These are phyloP conservation scores for Sebastes minor DNA, from an alignment of 2,797 vertebrate genomes.

Conservation along the genomic window DNA sequence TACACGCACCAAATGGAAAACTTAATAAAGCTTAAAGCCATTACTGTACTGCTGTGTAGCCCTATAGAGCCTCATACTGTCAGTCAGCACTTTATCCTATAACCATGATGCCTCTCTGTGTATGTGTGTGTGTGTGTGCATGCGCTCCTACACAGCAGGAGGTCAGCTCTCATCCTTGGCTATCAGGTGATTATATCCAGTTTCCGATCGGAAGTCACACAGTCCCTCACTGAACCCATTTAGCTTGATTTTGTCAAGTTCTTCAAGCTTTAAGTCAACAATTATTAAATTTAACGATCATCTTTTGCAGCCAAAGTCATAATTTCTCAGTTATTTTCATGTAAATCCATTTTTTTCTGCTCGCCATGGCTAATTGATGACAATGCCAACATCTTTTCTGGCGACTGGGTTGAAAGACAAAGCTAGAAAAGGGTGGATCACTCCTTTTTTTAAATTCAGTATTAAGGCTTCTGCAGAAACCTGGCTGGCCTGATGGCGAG, in stretches of 20 bases:
- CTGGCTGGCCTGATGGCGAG: too few relatives aligned
- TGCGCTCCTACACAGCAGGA: neutral
- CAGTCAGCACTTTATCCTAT: constrained; percentile 49
- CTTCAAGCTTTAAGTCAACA: neutral
- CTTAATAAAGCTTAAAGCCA: constrained; percentile 48
- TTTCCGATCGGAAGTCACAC: constrained; percentile 25
- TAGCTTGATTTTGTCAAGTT: neutral
- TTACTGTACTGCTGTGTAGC: constrained; percentile 15
- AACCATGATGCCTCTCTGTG: neutral
- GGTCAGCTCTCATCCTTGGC: constrained; percentile 4
- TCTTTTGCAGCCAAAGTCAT: neutral
- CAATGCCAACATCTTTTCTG: too few relatives aligned
- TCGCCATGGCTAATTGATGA: neutral
- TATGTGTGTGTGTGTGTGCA: neutral
- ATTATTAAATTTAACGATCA: neutral
- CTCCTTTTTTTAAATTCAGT: neutral
- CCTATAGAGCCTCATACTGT: constrained; percentile 7
- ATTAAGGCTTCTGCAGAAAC: neutral
- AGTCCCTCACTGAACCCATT: constrained; percentile 9
- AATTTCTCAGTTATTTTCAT: neutral
- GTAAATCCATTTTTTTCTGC: neutral
- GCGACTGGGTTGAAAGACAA: neutral
- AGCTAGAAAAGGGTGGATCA: neutral
- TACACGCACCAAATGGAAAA: constrained; percentile 26
- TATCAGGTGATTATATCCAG: constrained; percentile 41